phyloP scores from a whole-genome alignment of 1,140 invertebrate genomes.

The Tenebrio molitor region DNA sequence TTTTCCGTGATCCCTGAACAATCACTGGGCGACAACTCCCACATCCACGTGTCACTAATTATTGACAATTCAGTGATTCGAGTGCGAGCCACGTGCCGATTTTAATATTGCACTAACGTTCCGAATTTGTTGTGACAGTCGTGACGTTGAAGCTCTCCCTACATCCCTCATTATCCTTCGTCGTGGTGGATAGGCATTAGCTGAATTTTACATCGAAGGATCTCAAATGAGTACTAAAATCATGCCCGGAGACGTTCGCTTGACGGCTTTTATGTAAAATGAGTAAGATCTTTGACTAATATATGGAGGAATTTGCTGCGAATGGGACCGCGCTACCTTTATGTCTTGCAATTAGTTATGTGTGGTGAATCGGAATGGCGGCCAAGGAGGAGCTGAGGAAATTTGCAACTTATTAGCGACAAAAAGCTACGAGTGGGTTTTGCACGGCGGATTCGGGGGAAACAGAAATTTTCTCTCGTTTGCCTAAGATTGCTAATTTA shows the following conservation, averaged over 20 bases:
- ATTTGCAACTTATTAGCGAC: too few species aligned
- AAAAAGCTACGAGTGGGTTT: too few species aligned
- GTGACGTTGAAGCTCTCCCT: background rate
- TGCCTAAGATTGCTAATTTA: too few species aligned
- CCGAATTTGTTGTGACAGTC: conserved; percentile 10
- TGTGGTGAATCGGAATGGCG: conserved; percentile 15
- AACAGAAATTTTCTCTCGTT: too few species aligned
- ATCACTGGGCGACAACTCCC: too few species aligned
- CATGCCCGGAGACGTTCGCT: background rate
- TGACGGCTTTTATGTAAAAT: conserved; percentile 20
- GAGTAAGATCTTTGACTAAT: conserved; percentile 21
- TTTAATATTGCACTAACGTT: conserved; percentile 23
- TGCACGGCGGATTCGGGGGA: too few species aligned
- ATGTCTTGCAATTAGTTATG: conserved; percentile 12
- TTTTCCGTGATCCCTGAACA: too few species aligned
- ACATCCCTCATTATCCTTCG: conserved; percentile 9
- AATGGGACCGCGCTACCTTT: background rate
- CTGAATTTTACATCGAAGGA: conserved; percentile 16
- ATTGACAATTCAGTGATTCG: too few species aligned
- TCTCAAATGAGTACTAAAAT: conserved; percentile 28
- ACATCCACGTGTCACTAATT: too few species aligned
- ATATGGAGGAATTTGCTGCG: background rate
- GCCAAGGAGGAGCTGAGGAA: too few species aligned
- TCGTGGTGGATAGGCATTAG: conserved; percentile 7
- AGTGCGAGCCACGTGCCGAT: background rate